phyloP scores from a whole-genome alignment of 2,797 vertebrate species.

The Peromyscus nudipes region DNA sequence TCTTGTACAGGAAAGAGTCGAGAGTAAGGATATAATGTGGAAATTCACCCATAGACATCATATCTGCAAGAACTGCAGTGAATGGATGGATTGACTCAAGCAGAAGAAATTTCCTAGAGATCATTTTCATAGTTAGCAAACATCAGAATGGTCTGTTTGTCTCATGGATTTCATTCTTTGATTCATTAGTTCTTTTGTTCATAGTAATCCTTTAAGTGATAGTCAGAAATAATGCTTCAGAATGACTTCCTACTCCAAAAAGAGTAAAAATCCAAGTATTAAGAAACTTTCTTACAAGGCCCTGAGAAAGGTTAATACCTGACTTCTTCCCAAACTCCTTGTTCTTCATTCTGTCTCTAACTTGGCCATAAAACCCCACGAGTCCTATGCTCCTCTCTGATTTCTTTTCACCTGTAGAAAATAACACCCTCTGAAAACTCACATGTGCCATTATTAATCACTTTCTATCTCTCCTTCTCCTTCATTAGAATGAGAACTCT shows the following conservation, averaged over 20 bases:
- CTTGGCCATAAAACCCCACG: background rate
- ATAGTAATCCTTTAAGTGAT: background rate
- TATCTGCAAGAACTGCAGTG: background rate
- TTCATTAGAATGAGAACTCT: background rate
- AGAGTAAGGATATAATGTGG: background rate
- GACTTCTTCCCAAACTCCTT: background rate
- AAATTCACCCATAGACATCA: background rate
- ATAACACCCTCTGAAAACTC: background rate
- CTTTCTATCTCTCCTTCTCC: background rate
- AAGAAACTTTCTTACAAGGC: background rate
- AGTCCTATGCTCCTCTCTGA: background rate
- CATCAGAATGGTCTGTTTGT: background rate
- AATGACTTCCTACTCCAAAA: background rate
- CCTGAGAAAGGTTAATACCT: background rate
- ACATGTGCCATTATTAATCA: background rate
- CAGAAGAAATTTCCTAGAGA: background rate
- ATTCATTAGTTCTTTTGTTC: background rate
- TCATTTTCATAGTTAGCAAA: background rate
- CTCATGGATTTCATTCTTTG: background rate
- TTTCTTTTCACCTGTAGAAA: background rate
- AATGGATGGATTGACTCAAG: background rate
- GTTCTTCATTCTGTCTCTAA: background rate
- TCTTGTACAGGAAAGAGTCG: background rate
- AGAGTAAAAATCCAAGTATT: background rate
- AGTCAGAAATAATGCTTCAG: background rate